Percentiles rank a stretch among this genome's conserved stretches.
Evolutionary conservation across 2,797 vertebrate species (phyloP).

Genomic region (Todus mexicanus): DNA sequence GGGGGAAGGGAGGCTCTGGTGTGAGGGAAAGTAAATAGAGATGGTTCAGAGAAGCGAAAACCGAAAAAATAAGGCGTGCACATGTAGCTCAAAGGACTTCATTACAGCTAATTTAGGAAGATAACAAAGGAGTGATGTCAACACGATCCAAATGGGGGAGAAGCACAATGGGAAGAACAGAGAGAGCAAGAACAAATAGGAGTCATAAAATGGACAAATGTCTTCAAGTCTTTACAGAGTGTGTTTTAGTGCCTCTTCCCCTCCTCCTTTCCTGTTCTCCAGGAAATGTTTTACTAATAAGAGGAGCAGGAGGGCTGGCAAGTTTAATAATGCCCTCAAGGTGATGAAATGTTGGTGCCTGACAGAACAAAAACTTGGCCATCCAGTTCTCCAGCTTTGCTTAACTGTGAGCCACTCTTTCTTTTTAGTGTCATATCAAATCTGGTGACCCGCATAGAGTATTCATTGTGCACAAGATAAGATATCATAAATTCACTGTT

Average conservation of each 20-base stretch:
- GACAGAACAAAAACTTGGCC: conserved; percentile 37
- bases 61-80: conserved; percentile 35
- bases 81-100: conserved; percentile 44
- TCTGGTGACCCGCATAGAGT: not conserved
- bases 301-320: conserved; percentile 42
- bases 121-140: conserved; percentile 56
- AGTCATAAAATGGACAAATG: conserved; percentile 47
- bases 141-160: conserved; percentile 17
- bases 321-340: conserved; percentile 61
- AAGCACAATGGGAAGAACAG: conserved; percentile 25
- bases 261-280: conserved; percentile 50
- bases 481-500: conserved; percentile 31
- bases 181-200: conserved; percentile 43
- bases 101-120: conserved; percentile 65
- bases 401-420: not conserved
- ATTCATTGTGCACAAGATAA: not conserved
- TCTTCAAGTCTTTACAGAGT: conserved; percentile 9
- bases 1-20: not conserved
- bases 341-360: conserved; percentile 28
- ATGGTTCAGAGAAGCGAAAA: not conserved
- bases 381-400: conserved; percentile 32
- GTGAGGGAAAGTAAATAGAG: not conserved
- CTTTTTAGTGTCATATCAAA: conserved; percentile 4
- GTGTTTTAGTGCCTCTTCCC: not conserved
- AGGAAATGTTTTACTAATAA: conserved; percentile 50